Evolutionary conservation across 2,797 vertebrate genomes (phyloP).

Genomic region (Uromys caudimaculatus): DNA sequence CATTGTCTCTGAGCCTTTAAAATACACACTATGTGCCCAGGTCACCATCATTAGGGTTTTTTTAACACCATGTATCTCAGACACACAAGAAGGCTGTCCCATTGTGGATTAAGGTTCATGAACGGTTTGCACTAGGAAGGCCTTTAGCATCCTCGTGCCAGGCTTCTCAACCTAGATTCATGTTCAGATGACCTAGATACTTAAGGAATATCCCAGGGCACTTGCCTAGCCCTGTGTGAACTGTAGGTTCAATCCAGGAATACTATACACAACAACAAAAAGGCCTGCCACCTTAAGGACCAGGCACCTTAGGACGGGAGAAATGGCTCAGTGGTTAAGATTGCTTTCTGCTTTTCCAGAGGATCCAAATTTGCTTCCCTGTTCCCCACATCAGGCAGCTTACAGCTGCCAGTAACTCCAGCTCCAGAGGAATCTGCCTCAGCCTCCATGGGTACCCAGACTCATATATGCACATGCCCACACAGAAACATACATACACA

Average conservation of each 20-base stretch:
- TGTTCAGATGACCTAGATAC: background rate
- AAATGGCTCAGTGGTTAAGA: background rate
- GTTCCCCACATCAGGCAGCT: background rate
- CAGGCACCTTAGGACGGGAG: background rate
- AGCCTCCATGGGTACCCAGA: background rate
- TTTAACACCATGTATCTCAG: background rate
- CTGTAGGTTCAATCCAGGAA: background rate
- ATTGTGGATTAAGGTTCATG: background rate
- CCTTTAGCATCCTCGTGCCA: background rate
- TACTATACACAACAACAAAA: background rate
- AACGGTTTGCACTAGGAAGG: background rate
- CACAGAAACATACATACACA: background rate
- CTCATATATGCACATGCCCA: background rate
- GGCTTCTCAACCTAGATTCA: constrained; percentile 19
- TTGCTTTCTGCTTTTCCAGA: no score
- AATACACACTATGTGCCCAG: background rate
- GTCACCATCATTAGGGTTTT: background rate
- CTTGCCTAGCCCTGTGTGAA: background rate
- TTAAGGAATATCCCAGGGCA: background rate
- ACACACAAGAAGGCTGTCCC: constrained; percentile 15
- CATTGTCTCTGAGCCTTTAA: background rate
- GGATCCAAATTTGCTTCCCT: background rate
- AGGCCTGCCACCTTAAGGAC: background rate
- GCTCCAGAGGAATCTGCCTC: background rate
- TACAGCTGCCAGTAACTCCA: background rate